Evolutionary conservation across 2,113 vertebrate genomes (phyloP).

Genomic region (Phodopus roborovskii): DNA sequence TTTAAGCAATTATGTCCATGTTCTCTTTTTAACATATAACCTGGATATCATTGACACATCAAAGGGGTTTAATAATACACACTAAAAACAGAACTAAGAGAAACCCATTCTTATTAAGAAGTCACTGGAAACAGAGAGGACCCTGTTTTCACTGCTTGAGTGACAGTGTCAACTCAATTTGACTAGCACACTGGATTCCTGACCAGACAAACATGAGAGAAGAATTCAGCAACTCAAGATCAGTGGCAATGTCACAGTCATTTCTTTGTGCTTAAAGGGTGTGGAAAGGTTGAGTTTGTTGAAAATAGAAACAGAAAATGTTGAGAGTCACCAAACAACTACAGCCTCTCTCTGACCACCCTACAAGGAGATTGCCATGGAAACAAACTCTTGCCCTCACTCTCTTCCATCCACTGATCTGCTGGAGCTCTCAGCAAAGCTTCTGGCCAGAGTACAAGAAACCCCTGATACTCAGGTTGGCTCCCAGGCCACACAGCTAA

Average conservation of each 20-base stretch:
- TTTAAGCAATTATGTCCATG: neutral
- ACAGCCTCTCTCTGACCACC: neutral
- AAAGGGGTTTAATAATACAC: neutral
- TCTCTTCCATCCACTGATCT: neutral
- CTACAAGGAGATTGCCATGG: neutral
- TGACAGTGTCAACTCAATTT: neutral
- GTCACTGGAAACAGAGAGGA: neutral
- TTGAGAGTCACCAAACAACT: neutral
- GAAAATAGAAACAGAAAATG: neutral
- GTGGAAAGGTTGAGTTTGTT: neutral
- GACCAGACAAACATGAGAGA: neutral
- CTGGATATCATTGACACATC: conserved; percentile 1
- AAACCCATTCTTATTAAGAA: neutral
- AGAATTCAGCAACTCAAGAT: neutral
- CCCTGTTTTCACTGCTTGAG: neutral
- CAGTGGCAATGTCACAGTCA: neutral
- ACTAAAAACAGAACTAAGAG: neutral
- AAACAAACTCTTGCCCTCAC: neutral
- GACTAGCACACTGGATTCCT: neutral
- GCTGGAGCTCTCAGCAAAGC: neutral
- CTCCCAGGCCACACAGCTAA: neutral
- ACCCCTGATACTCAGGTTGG: neutral
- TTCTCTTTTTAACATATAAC: neutral
- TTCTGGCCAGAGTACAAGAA: neutral
- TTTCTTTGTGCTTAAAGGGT: neutral